Conservation (phyloP, 2,113 vertebrate species). For the Sakesphorus luctuosus region DNA sequence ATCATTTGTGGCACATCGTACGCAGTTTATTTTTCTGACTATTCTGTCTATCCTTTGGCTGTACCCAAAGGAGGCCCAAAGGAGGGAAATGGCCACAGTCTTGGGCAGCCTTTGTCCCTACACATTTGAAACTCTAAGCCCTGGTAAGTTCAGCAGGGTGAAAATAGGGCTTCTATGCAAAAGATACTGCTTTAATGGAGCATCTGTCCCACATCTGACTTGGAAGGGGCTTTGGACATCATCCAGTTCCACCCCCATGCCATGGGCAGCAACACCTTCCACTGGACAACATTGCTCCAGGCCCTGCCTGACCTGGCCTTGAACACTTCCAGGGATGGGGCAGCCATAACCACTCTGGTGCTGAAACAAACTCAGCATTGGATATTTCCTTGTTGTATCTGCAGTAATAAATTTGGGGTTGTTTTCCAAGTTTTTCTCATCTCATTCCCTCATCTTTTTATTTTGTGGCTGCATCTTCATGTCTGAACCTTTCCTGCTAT, state of each 20-base stretch:
- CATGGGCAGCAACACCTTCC: not conserved
- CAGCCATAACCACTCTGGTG: not conserved
- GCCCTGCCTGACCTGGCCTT: not conserved
- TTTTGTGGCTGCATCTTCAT: not conserved
- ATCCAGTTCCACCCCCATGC: not conserved
- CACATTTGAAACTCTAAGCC: not conserved
- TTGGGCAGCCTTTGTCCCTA: not conserved
- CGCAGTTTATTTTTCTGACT: not conserved
- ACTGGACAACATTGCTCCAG: not conserved
- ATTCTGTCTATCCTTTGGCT: not conserved
- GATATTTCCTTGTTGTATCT: not conserved
- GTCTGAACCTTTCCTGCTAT: rapidly evolving
- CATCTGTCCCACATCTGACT: not conserved
- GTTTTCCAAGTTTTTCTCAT: not conserved
- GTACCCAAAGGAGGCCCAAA: not conserved
- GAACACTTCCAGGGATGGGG: not conserved
- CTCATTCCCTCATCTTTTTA: not conserved
- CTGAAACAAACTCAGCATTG: not conserved
- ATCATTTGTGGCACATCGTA: not conserved
- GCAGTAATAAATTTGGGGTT: rapidly evolving
- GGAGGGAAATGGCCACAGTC: not conserved
- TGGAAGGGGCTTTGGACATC: not conserved
- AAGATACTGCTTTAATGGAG: not conserved
- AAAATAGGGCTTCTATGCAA: not conserved
- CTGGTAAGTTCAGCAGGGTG: not conserved